Evolutionary conservation across 1,140 invertebrate genomes (phyloP).

Genomic region (Matsumurasca onukii): DNA sequence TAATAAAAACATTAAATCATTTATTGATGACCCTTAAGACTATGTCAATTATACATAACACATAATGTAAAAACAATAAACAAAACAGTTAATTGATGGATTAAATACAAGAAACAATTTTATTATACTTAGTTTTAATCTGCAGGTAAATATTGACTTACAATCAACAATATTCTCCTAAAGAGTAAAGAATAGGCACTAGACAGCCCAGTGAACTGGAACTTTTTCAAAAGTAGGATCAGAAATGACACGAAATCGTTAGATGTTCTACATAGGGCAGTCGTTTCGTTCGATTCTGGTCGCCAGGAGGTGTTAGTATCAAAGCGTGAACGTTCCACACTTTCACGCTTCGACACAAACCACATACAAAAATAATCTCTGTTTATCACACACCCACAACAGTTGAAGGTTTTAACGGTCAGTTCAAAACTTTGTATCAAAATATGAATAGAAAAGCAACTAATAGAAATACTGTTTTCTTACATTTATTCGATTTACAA

Average conservation of each 20-base stretch:
- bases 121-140: not conserved
- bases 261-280: not conserved
- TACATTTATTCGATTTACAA: slow-evolving; percentile 1
- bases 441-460: slow-evolving; percentile 24
- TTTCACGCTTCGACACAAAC: not conserved
- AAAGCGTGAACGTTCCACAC: slow-evolving; percentile 17
- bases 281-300: slow-evolving; percentile 11
- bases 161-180: slow-evolving; percentile 15
- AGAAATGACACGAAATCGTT: slow-evolving; percentile 8
- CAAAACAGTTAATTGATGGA: not conserved
- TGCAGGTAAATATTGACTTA: slow-evolving; percentile 11
- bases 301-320: not conserved
- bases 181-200: slow-evolving; percentile 16
- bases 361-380: not conserved
- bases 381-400: not conserved
- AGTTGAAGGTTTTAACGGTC: not conserved
- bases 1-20: not conserved
- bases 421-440: slow-evolving; percentile 1
- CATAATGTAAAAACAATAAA: not conserved
- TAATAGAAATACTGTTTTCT: not conserved
- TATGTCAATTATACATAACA: not conserved
- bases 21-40: not conserved
- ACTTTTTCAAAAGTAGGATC: slow-evolving; percentile 19
- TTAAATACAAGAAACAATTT: not conserved
- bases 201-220: not conserved